phyloP scores from a whole-genome alignment of 1,140 invertebrate species.

The Cataglyphis hispanica region DNA sequence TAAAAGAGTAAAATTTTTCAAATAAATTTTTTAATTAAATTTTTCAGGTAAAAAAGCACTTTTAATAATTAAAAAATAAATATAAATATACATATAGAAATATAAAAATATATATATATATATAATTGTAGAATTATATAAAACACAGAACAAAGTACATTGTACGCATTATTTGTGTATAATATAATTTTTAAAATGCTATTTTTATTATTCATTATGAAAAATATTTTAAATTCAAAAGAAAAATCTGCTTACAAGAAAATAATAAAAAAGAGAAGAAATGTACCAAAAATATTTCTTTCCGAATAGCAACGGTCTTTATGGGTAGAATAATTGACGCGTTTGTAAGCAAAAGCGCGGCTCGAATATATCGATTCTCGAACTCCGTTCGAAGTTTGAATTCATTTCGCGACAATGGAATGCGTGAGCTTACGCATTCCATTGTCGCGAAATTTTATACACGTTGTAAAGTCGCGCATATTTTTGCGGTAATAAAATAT shows the following conservation, averaged over 20 bases:
- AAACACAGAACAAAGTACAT: not conserved
- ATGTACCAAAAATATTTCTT: slow-evolving; percentile 47
- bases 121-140: not conserved
- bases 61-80: not conserved
- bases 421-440: slow-evolving; percentile 11
- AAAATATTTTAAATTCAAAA: not conserved
- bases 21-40: too few species aligned
- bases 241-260: too few species aligned
- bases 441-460: too few species aligned
- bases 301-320: slow-evolving; percentile 1
- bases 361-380: slow-evolving; percentile 47
- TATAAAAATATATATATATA: not conserved
- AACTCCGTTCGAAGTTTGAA: slow-evolving; percentile 18
- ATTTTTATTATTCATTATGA: not conserved
- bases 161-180: not conserved
- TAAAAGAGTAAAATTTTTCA: too few species aligned
- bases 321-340: slow-evolving; percentile 31
- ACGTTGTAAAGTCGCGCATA: not conserved
- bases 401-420: slow-evolving; percentile 30
- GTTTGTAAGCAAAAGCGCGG: slow-evolving; percentile 48
- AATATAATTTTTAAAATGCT: not conserved
- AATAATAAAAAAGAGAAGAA: not conserved
- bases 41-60: not conserved
- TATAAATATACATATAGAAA: not conserved
- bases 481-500: not conserved